phyloP scores from a whole-genome alignment of 2,797 vertebrate species.

The Phoebastria nigripes region DNA sequence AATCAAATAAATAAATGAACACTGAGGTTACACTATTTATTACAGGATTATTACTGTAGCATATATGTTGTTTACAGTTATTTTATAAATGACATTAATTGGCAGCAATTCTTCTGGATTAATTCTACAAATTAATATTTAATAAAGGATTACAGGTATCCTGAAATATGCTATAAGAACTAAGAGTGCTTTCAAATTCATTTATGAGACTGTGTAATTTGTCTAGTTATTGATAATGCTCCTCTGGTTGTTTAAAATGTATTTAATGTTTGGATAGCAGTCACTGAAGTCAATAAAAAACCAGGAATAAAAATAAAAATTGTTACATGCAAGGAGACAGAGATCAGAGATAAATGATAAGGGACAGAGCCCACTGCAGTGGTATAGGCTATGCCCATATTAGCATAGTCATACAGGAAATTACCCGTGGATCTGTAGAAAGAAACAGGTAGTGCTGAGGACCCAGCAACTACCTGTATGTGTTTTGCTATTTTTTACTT shows the following conservation, averaged over 20 bases:
- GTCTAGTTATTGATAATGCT: not conserved
- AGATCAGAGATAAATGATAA: not conserved
- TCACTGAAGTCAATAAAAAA: not conserved
- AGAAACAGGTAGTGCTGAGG: not conserved
- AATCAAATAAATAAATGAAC: not conserved
- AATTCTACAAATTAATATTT: not conserved
- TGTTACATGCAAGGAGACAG: fast-evolving
- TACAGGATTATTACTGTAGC: not conserved
- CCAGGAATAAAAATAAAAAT: not conserved
- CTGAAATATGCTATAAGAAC: not conserved
- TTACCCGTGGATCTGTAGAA: not conserved
- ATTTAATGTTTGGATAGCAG: not conserved
- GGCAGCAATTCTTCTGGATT: not conserved
- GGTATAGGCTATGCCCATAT: not conserved
- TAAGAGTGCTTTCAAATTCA: not conserved
- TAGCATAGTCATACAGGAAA: not conserved
- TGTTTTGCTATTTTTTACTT: not conserved
- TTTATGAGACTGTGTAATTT: not conserved
- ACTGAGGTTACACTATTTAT: not conserved
- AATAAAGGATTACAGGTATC: not conserved
- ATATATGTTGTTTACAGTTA: not conserved
- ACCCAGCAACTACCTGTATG: not conserved
- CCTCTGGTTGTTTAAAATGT: not conserved
- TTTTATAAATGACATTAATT: not conserved
- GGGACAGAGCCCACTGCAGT: not conserved